Percentiles rank a stretch among this genome's conserved stretches.
phyloP scores from a whole-genome alignment of 2,888 invertebrate species.

The Zaprionus lineosus region DNA sequence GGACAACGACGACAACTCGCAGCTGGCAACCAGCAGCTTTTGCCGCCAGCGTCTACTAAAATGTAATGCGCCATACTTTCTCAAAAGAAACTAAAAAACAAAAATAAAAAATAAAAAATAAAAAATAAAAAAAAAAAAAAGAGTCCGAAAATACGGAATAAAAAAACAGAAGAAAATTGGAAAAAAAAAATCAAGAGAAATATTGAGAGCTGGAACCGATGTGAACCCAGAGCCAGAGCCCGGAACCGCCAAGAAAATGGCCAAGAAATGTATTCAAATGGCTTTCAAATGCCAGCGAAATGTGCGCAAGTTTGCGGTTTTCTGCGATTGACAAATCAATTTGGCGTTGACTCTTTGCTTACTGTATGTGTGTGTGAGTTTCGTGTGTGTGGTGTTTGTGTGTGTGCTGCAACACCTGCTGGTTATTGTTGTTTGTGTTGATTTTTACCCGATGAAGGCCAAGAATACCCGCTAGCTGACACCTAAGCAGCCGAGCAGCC shows the following conservation, averaged over 20 bases:
- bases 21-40: conserved; percentile 70
- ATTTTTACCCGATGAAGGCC: conserved; percentile 54
- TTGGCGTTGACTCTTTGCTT: conserved; percentile 63
- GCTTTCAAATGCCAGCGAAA: conserved; percentile 73
- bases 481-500: conserved; percentile 54
- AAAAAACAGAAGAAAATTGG: too few species aligned
- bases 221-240: conserved; percentile 14
- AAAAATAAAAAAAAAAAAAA: too few species aligned
- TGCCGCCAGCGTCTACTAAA: conserved; percentile 50
- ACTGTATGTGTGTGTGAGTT: conserved; percentile 43
- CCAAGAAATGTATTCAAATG: conserved; percentile 67
- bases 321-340: conserved; percentile 72
- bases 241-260: too few species aligned
- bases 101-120: too few species aligned
- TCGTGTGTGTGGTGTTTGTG: not conserved
- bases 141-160: too few species aligned
- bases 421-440: conserved; percentile 21
- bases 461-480: conserved; percentile 57
- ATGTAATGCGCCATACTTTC: conserved; percentile 69
- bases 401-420: too few species aligned
- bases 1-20: conserved; percentile 56
- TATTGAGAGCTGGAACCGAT: conserved; percentile 9
- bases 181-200: too few species aligned
- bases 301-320: conserved; percentile 71
- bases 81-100: conserved; percentile 27